Evolutionary conservation across 2,888 invertebrate genomes (phyloP).

Genomic region (Panzeria rudis): DNA sequence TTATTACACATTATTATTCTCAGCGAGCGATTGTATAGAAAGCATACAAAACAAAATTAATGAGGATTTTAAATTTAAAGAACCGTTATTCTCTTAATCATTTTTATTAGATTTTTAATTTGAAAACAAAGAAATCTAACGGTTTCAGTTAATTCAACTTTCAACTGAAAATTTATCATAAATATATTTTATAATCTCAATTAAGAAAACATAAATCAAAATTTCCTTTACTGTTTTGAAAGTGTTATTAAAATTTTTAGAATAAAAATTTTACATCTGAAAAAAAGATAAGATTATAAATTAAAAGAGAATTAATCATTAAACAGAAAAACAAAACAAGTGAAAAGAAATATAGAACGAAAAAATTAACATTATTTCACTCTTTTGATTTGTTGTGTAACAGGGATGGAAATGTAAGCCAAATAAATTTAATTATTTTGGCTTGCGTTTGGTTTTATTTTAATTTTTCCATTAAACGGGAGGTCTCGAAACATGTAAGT

Average conservation of each 20-base stretch:
- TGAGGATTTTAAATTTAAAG: conserved; percentile 13
- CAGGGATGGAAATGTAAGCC: neutral
- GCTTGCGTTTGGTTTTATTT: no score
- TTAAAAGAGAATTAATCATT: conserved; percentile 41
- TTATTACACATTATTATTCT: conserved; percentile 35
- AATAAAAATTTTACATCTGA: conserved; percentile 49
- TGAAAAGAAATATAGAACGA: conserved; percentile 24
- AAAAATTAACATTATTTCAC: conserved; percentile 35
- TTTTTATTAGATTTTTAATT: conserved; percentile 31
- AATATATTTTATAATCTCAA: conserved; percentile 19
- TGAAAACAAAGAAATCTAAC: conserved; percentile 22
- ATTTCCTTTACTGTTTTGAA: conserved; percentile 7
- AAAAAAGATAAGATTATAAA: conserved; percentile 20
- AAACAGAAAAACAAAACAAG: conserved; percentile 27
- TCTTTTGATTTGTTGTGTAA: neutral
- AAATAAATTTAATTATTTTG: no score
- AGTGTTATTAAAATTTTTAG: conserved; percentile 5
- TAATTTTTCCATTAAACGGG: no score
- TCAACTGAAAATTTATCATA: conserved; percentile 33
- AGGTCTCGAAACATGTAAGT: no score
- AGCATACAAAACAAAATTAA: conserved; percentile 6
- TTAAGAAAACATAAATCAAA: conserved; percentile 47
- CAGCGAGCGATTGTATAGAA: neutral
- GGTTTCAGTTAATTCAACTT: conserved; percentile 33
- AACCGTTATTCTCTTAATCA: conserved; percentile 9